Evolutionary conservation across 2,113 vertebrate genomes (phyloP).

Genomic region (Nyctibius bracteatus): DNA sequence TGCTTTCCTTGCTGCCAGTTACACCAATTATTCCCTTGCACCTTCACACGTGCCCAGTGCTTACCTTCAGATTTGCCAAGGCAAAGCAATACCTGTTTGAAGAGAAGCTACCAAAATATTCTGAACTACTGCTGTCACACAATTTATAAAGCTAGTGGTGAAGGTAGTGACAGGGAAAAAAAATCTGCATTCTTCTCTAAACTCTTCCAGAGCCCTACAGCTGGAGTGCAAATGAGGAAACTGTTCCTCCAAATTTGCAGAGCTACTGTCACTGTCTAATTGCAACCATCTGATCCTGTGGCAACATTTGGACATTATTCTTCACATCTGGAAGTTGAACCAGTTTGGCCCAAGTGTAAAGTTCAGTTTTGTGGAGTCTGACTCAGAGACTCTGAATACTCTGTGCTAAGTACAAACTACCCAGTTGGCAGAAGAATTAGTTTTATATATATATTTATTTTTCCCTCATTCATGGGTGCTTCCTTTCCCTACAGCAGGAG

Average conservation of each 20-base stretch:
- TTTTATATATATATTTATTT: not conserved
- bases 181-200: not conserved
- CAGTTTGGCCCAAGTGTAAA: not conserved
- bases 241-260: not conserved
- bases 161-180: not conserved
- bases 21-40: not conserved
- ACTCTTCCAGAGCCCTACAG: not conserved
- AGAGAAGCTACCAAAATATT: not conserved
- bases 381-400: not conserved
- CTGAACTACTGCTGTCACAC: not conserved
- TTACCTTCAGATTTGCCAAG: not conserved
- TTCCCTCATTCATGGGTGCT: not conserved
- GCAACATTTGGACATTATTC: not conserved
- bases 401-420: not conserved
- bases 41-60: not conserved
- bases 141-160: not conserved
- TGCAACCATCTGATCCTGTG: not conserved
- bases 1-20: not conserved
- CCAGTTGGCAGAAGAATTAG: not conserved
- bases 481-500: not conserved
- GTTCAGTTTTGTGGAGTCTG: not conserved
- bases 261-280: not conserved
- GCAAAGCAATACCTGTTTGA: not conserved
- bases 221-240: not conserved
- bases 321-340: not conserved